phyloP scores from a whole-genome alignment of 2,888 invertebrate species.

The Melitaea athalia region DNA sequence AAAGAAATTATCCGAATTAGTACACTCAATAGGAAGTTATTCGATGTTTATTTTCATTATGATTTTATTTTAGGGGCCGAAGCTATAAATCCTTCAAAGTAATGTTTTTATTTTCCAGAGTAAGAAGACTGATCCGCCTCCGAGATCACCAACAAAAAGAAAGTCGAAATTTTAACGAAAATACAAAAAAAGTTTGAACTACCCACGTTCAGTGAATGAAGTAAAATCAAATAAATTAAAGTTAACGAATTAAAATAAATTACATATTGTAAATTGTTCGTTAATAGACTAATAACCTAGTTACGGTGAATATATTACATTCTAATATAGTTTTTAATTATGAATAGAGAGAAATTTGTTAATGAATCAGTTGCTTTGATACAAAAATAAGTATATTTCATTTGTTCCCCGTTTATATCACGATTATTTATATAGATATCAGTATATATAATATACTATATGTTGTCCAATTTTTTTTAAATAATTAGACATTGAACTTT shows the following conservation, averaged over 20 bases:
- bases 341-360: not conserved
- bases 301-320: slow-evolving; percentile 8
- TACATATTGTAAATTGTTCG: slow-evolving; percentile 10
- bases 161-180: slow-evolving; percentile 63
- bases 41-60: not conserved
- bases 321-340: slow-evolving; percentile 14
- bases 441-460: too few relatives aligned
- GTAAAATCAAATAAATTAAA: not conserved
- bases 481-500: too few relatives aligned
- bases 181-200: not conserved
- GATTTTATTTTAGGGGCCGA: too few relatives aligned
- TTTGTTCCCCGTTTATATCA: not conserved
- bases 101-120: slow-evolving; percentile 55
- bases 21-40: too few relatives aligned
- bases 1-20: too few relatives aligned
- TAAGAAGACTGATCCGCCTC: slow-evolving; percentile 75
- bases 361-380: not conserved
- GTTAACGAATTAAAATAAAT: slow-evolving; percentile 6
- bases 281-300: not conserved
- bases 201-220: slow-evolving; percentile 17
- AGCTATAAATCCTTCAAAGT: too few relatives aligned
- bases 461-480: too few relatives aligned
- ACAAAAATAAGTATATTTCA: not conserved
- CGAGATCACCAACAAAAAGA: slow-evolving; percentile 70
- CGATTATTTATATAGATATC: not conserved